These are phyloP conservation scores for Spialia ferax DNA, from an alignment of 2,888 invertebrate genomes.

Conservation along the genomic window DNA sequence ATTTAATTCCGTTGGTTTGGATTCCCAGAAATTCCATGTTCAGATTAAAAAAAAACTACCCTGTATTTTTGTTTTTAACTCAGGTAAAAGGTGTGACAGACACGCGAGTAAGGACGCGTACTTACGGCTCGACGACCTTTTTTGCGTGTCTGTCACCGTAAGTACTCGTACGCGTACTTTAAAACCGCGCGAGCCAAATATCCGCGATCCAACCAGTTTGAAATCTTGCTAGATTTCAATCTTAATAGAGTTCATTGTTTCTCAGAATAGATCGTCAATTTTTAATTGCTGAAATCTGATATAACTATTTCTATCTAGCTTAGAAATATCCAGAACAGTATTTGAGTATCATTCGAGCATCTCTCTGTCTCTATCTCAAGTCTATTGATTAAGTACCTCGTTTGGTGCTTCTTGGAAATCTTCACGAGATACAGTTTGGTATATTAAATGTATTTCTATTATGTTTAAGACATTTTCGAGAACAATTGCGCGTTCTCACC, in stretches of 20 bases:
- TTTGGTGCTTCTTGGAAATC: background rate
- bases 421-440: background rate
- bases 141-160: too few species aligned
- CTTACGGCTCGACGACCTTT: too few species aligned
- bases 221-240: too few species aligned
- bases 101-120: too few species aligned
- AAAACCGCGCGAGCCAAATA: too few species aligned
- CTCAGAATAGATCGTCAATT: background rate
- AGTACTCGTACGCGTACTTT: too few species aligned
- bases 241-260: background rate
- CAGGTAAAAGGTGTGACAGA: too few species aligned
- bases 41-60: background rate
- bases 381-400: constrained; percentile 4
- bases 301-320: background rate
- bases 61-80: too few species aligned
- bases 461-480: too few species aligned
- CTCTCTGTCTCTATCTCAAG: background rate
- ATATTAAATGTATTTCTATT: too few species aligned
- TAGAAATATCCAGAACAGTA: background rate
- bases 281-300: background rate
- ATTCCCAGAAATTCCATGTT: background rate
- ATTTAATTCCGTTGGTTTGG: background rate
- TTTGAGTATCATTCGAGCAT: background rate
- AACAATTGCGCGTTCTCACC: too few species aligned
- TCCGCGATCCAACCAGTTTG: too few species aligned